phyloP scores from a whole-genome alignment of 2,797 vertebrate species.

The Pelochelys cantorii region DNA sequence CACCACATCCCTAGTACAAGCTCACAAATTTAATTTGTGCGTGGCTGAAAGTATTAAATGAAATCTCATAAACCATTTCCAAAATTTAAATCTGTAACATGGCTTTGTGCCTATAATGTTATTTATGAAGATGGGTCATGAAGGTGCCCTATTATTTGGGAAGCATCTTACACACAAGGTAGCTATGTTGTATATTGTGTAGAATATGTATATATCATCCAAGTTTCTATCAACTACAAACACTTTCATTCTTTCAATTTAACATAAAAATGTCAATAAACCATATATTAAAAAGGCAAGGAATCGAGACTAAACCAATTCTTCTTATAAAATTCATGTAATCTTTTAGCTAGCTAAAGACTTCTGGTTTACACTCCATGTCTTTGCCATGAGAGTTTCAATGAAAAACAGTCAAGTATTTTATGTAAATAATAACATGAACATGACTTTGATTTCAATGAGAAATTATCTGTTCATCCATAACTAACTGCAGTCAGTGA shows the following conservation, averaged over 20 bases:
- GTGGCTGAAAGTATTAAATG: neutral
- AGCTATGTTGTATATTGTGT: too few relatives aligned
- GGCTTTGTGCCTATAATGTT: neutral
- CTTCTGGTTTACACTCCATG: neutral
- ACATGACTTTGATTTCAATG: neutral
- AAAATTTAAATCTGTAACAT: neutral
- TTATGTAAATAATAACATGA: neutral
- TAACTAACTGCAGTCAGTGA: neutral
- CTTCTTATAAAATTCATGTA: neutral
- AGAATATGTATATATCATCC: neutral
- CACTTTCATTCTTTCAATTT: neutral
- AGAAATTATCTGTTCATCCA: neutral
- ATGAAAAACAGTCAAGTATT: neutral
- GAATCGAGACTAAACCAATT: neutral
- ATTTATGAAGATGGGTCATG: neutral
- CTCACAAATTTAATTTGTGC: neutral
- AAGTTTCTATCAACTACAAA: neutral
- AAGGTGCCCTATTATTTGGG: neutral
- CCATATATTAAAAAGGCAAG: neutral
- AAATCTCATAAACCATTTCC: neutral
- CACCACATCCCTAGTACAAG: neutral
- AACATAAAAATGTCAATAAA: neutral
- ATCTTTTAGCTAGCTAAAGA: neutral
- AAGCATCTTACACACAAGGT: neutral
- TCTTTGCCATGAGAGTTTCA: neutral